These are phyloP conservation scores for Carassius carassius DNA, from an alignment of 2,113 vertebrate genomes.

Conservation along the genomic window DNA sequence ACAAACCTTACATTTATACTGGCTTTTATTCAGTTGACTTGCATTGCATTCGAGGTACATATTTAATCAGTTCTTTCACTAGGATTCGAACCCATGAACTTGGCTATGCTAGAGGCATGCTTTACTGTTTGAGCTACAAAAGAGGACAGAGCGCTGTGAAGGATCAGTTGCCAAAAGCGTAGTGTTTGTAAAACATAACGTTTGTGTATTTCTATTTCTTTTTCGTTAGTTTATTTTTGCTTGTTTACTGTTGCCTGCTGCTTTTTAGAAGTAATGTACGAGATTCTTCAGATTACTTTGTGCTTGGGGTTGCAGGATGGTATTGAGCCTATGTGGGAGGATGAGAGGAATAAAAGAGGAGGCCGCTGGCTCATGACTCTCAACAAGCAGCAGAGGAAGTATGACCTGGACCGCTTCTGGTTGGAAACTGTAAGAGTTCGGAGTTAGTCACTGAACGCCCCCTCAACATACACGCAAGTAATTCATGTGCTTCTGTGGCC, in stretches of 20 bases:
- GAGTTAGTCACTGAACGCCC: slow-evolving; percentile 20
- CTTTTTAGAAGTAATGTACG: neutral
- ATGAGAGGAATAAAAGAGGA: slow-evolving; percentile 95
- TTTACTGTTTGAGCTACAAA: too few species aligned
- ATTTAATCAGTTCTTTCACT: too few species aligned
- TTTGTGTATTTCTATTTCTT: neutral
- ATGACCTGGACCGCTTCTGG: slow-evolving; percentile 97
- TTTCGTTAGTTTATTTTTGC: neutral
- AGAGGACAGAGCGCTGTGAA: too few species aligned
- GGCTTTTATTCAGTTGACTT: too few species aligned
- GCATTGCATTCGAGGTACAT: too few species aligned
- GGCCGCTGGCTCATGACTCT: slow-evolving; percentile 96
- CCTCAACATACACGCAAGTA: slow-evolving; percentile 19
- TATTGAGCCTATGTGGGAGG: slow-evolving; percentile 99
- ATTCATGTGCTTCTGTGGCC: neutral
- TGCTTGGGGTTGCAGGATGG: slow-evolving; percentile 79
- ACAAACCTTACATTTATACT: too few species aligned
- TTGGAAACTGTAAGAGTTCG: slow-evolving; percentile 90
- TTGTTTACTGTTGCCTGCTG: neutral
- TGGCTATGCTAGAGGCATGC: too few species aligned
- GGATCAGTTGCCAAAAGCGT: too few species aligned
- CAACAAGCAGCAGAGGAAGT: slow-evolving; percentile 94
- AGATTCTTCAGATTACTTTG: neutral
- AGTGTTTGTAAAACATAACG: too few species aligned
- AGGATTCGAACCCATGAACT: too few species aligned